Evolutionary conservation across 2,888 invertebrate genomes (phyloP).

Genomic region (Agrilus cyanescens): DNA sequence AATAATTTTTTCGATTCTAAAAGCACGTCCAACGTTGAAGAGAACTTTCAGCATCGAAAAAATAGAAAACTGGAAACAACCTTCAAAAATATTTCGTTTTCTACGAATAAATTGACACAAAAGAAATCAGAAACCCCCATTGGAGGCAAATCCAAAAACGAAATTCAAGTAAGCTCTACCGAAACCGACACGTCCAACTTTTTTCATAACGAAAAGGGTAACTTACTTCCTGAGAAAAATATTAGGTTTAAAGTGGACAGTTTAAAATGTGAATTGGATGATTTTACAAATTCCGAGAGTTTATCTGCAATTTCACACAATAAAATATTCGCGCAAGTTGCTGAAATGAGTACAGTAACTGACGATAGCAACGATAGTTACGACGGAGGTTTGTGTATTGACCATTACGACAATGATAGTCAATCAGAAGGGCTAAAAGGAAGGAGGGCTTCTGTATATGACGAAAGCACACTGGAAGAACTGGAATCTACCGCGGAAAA

Average conservation of each 20-base stretch:
- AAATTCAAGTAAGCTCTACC: too few relatives aligned
- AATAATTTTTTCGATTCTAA: too few relatives aligned
- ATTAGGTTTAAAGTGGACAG: too few relatives aligned
- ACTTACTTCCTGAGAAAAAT: constrained; percentile 1
- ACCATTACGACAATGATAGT: constrained; percentile 7
- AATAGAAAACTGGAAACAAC: too few relatives aligned
- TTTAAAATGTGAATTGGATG: constrained; percentile 10
- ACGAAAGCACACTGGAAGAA: constrained; percentile 14
- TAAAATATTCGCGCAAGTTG: constrained; percentile 8
- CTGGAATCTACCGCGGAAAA: constrained; percentile 8
- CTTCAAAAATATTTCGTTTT: too few relatives aligned
- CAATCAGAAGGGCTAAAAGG: background rate
- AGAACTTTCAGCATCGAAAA: too few relatives aligned
- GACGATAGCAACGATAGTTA: constrained; percentile 18
- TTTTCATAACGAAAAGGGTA: too few relatives aligned
- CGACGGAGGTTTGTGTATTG: constrained; percentile 13
- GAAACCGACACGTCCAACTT: too few relatives aligned
- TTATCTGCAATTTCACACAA: constrained; percentile 10
- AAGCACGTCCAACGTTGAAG: too few relatives aligned
- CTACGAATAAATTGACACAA: too few relatives aligned
- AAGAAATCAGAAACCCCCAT: too few relatives aligned
- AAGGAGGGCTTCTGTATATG: constrained; percentile 6
- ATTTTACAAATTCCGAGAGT: constrained; percentile 13
- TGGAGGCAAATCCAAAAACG: too few relatives aligned
- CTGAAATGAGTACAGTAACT: constrained; percentile 8